Percentiles rank a stretch among this genome's conserved stretches.
These are phyloP conservation scores for Sebastes ruberrimus DNA, from an alignment of 2,797 vertebrate genomes.

Conservation along the genomic window DNA sequence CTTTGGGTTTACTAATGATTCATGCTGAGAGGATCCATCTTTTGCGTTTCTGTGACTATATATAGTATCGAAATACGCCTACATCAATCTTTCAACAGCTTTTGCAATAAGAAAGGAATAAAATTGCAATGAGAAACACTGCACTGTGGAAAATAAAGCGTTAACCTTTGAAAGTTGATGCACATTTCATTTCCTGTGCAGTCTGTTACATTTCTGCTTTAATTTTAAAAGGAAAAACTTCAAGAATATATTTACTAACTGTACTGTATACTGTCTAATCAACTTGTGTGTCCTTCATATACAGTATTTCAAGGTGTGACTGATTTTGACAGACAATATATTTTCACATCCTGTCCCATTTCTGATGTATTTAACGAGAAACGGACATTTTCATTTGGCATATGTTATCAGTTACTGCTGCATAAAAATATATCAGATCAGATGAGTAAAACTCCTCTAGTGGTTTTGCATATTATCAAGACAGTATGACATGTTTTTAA, in stretches of 20 bases:
- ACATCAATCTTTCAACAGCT: neutral
- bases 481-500: neutral
- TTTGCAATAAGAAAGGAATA: neutral
- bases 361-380: neutral
- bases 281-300: neutral
- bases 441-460: neutral
- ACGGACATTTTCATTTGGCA: neutral
- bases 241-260: neutral
- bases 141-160: neutral
- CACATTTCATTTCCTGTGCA: neutral
- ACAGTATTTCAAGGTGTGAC: neutral
- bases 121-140: neutral
- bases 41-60: neutral
- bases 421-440: neutral
- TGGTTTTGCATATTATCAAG: neutral
- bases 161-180: neutral
- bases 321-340: neutral
- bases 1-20: conserved; percentile 41
- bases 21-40: conserved; percentile 29
- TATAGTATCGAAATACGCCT: neutral
- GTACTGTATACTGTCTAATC: neutral
- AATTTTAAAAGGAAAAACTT: neutral
- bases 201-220: neutral
- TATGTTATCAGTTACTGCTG: neutral
- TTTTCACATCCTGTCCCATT: neutral